These are phyloP conservation scores for Esox niger DNA, from an alignment of 2,113 vertebrate species.

Conservation along the genomic window DNA sequence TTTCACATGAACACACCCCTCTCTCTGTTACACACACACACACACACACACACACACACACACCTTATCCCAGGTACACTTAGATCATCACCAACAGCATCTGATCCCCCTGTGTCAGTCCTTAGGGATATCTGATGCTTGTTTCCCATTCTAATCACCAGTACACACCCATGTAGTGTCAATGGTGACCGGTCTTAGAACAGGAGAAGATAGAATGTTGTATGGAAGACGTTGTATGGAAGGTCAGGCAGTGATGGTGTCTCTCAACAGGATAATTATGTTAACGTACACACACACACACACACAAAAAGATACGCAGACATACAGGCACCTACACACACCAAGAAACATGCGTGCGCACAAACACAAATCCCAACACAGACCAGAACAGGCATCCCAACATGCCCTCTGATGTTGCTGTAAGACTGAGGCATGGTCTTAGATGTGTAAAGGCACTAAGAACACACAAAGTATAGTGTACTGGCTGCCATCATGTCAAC, in stretches of 20 bases:
- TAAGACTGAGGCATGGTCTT: no score
- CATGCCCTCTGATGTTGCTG: no score
- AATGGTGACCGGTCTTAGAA: no score
- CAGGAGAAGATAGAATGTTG: conserved; percentile 29
- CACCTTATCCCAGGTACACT: not conserved
- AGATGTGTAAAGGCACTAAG: no score
- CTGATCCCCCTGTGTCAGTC: conserved; percentile 6
- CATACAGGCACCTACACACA: not conserved
- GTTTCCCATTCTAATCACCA: conserved; percentile 19
- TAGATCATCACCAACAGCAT: conserved; percentile 4
- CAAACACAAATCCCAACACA: no score
- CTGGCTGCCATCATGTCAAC: no score
- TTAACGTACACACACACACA: conserved; percentile 18
- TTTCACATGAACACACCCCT: not conserved
- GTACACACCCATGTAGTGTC: conserved; percentile 26
- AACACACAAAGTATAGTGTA: not conserved
- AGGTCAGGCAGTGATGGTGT: conserved; percentile 26
- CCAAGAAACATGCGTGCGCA: not conserved
- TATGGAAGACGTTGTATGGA: conserved; percentile 37
- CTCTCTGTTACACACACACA: no score
- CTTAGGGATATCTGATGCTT: conserved; percentile 32
- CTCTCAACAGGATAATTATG: conserved; percentile 20
- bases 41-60: conserved; percentile 1
- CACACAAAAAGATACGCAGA: not conserved
- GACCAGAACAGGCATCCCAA: no score